phyloP scores from a whole-genome alignment of 1,140 invertebrate species.

The Trichonephila inaurata region DNA sequence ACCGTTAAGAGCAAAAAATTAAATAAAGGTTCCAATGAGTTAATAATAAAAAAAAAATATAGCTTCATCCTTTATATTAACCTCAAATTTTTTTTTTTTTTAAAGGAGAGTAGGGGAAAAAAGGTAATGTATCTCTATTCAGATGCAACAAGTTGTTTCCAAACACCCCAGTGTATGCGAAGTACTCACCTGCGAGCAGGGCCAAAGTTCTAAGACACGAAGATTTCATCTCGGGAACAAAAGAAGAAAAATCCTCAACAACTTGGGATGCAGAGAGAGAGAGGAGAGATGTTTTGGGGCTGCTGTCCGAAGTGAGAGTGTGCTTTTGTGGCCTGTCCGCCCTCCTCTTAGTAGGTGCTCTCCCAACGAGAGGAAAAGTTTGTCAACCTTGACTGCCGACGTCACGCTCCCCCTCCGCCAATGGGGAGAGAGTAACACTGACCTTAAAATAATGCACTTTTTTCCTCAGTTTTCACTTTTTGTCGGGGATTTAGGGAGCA shows the following conservation, averaged over 20 bases:
- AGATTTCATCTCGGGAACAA: neutral
- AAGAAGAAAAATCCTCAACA: no score
- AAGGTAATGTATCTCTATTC: no score
- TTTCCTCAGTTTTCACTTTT: constrained; percentile 42
- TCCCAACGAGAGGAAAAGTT: constrained; percentile 45
- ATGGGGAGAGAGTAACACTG: constrained; percentile 50
- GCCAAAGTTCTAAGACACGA: neutral
- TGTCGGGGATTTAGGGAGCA: constrained; percentile 2
- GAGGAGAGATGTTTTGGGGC: neutral
- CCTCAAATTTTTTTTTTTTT: no score
- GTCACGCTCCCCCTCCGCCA: constrained; percentile 29
- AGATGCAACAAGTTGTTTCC: no score
- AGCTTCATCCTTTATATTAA: no score
- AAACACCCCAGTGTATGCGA: no score
- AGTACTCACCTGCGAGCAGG: constrained; percentile 32
- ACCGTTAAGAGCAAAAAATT: no score
- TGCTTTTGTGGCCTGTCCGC: neutral
- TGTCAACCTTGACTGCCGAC: constrained; percentile 68
- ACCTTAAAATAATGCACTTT: constrained; percentile 64
- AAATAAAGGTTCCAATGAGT: no score
- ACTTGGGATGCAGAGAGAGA: neutral
- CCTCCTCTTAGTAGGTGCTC: constrained; percentile 24
- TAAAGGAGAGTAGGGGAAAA: no score
- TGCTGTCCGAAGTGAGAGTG: neutral
- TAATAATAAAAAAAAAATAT: no score